phyloP scores from a whole-genome alignment of 2,797 vertebrate species.

The Myiothlypis coronata region DNA sequence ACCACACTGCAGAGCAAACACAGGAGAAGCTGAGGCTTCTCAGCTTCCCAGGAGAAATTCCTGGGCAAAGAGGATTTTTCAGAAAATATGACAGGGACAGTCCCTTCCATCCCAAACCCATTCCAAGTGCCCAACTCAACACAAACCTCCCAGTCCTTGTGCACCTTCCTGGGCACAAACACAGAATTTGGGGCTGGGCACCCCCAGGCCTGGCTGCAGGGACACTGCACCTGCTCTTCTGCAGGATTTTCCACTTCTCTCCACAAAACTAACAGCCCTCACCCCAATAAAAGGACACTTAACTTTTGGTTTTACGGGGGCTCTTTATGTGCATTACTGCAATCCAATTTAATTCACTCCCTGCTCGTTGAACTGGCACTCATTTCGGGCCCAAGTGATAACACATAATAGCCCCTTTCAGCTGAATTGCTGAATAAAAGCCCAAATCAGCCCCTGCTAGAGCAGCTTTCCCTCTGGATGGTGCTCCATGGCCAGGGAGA shows the following conservation, averaged over 20 bases:
- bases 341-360: slow-evolving; percentile 48
- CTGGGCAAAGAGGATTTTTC: no score
- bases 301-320: background rate
- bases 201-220: background rate
- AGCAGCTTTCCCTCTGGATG: background rate
- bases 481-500: background rate
- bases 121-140: background rate
- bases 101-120: background rate
- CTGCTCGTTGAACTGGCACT: slow-evolving; percentile 17
- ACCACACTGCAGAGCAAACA: no score
- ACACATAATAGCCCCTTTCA: background rate
- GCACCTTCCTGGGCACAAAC: background rate
- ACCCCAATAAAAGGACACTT: background rate
- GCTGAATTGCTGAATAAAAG: background rate
- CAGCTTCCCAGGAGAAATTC: no score
- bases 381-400: background rate
- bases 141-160: fast-evolving
- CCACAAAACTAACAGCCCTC: background rate
- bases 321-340: background rate
- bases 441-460: slow-evolving; percentile 7
- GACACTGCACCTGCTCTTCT: background rate
- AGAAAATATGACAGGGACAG: no score
- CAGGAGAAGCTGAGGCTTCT: no score
- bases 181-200: fast-evolving
- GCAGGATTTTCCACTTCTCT: background rate